A percentile compares a stretch with the other conserved stretches of the same genome.
Evolutionary conservation across 2,888 invertebrate species (phyloP).

Genomic region (Stratiomys singularior): DNA sequence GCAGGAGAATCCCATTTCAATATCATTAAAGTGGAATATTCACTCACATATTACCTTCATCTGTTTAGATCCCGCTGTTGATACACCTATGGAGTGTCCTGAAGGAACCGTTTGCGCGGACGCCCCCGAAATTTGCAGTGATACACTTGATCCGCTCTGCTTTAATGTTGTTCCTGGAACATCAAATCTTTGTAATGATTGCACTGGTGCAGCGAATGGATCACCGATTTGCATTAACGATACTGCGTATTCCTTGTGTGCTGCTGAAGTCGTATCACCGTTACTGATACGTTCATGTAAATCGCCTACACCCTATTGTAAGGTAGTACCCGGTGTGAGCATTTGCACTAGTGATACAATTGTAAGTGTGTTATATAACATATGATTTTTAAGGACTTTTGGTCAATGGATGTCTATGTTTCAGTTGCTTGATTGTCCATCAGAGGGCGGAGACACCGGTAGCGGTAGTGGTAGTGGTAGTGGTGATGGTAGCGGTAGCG

Average conservation of each 20-base stretch:
- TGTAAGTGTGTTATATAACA: too few species aligned
- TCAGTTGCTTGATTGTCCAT: background rate
- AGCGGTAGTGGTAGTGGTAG: background rate
- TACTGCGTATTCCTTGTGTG: background rate
- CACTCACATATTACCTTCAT: too few species aligned
- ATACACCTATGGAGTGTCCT: background rate
- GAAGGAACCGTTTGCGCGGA: background rate
- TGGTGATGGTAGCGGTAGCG: background rate
- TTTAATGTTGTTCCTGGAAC: background rate
- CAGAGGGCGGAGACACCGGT: background rate
- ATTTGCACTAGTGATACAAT: background rate
- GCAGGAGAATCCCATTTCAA: too few species aligned
- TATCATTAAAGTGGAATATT: too few species aligned
- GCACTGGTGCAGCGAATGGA: background rate
- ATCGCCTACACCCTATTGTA: background rate
- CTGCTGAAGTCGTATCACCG: background rate
- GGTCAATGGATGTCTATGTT: background rate
- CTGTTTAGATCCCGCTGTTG: background rate
- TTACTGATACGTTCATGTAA: background rate
- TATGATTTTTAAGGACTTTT: too few species aligned
- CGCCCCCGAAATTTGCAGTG: slow-evolving; percentile 1
- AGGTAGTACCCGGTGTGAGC: background rate
- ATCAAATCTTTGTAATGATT: background rate
- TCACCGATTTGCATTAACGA: background rate
- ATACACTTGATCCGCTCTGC: background rate